Evolutionary conservation across 2,113 vertebrate species (phyloP).

Genomic region (Chroicocephalus ridibundus): DNA sequence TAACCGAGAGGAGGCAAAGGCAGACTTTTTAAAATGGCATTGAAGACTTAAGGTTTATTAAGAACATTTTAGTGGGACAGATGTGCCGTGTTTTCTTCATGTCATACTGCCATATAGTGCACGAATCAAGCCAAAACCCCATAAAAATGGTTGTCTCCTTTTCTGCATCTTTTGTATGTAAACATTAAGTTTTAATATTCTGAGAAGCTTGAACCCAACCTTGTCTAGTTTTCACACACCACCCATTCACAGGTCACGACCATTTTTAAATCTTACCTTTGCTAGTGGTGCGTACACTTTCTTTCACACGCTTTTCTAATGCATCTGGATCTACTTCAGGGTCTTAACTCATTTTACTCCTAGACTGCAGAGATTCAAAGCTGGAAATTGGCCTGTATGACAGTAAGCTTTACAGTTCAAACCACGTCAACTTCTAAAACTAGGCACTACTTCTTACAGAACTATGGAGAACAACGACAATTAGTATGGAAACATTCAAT

Average conservation of each 20-base stretch:
- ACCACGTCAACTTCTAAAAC: neutral
- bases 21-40: neutral
- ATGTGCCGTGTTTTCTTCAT: neutral
- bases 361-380: neutral
- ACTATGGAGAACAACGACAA: accelerated
- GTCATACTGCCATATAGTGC: neutral
- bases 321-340: neutral
- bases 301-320: neutral
- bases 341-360: neutral
- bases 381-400: neutral
- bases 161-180: neutral
- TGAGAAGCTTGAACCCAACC: neutral
- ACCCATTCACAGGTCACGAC: neutral
- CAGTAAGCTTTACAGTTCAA: neutral
- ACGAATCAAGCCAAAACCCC: neutral
- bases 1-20: neutral
- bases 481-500: neutral
- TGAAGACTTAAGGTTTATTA: neutral
- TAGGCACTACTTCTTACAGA: neutral
- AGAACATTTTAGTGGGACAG: neutral
- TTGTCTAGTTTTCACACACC: neutral
- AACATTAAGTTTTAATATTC: neutral
- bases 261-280: neutral
- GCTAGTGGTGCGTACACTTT: neutral
- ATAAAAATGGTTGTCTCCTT: neutral